phyloP scores from a whole-genome alignment of 2,113 vertebrate genomes.

The Ancistrus triradiatus region DNA sequence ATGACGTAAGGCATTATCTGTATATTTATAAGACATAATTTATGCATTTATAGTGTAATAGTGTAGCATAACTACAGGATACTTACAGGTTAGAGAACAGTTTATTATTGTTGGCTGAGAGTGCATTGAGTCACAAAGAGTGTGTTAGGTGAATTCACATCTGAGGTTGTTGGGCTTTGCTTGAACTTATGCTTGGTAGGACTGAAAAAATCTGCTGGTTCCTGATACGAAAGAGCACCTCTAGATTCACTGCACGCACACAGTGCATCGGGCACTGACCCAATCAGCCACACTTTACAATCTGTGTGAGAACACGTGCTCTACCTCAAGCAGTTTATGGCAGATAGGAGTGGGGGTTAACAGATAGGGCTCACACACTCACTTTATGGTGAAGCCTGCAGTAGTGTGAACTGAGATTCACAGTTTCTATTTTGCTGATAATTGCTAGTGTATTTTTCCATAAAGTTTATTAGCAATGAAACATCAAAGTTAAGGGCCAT shows the following conservation, averaged over 20 bases:
- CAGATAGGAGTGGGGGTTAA: constrained; percentile 14
- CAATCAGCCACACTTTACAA: constrained; percentile 39
- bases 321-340: constrained; percentile 39
- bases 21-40: too few species aligned
- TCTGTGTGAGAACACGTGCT: constrained; percentile 38
- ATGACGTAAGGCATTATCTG: too few species aligned
- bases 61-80: too few species aligned
- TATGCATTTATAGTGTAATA: too few species aligned
- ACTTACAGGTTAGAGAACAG: too few species aligned
- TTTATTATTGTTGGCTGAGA: too few species aligned
- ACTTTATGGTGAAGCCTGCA: background rate
- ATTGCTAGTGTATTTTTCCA: too few species aligned
- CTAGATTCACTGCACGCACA: background rate
- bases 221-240: constrained; percentile 19
- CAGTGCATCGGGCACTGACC: constrained; percentile 35
- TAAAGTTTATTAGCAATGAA: too few species aligned
- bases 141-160: too few species aligned
- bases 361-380: too few species aligned
- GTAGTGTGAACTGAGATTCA: background rate
- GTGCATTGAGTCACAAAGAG: too few species aligned
- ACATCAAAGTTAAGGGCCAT: too few species aligned
- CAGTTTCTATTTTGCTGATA: background rate
- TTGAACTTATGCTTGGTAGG: constrained; percentile 20
- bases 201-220: constrained; percentile 25
- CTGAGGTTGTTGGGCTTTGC: background rate